Conservation (phyloP, 1,140 invertebrate genomes). For the Leptestheria dahalacensis region DNA sequence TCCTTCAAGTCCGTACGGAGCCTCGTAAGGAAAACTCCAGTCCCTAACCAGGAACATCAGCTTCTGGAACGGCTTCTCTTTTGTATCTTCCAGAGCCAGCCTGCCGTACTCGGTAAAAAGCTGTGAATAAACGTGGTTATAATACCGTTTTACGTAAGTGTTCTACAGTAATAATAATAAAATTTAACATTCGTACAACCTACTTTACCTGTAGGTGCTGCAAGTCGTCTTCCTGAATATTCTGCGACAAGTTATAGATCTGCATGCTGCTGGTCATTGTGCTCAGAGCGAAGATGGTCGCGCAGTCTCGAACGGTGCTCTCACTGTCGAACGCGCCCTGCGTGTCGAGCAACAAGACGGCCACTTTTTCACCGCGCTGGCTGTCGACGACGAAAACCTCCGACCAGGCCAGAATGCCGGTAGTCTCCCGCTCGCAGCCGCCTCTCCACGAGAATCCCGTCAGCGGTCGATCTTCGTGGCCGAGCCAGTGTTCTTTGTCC, state of each 20-base stretch:
- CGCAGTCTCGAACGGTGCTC: slow-evolving; percentile 88
- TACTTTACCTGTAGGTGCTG: slow-evolving; percentile 78
- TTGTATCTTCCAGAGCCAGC: slow-evolving; percentile 77
- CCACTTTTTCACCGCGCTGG: slow-evolving; percentile 41
- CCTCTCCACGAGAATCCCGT: slow-evolving; percentile 36
- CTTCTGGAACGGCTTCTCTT: slow-evolving; percentile 81
- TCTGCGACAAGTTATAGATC: slow-evolving; percentile 88
- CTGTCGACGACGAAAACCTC: slow-evolving; percentile 35
- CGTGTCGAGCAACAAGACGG: slow-evolving; percentile 85
- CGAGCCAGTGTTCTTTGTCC: slow-evolving; percentile 31
- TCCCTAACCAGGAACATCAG: slow-evolving; percentile 91
- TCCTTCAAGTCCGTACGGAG: slow-evolving; percentile 75
- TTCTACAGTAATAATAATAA: neutral
- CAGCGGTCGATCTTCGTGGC: slow-evolving; percentile 29
- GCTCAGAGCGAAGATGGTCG: slow-evolving; percentile 88
- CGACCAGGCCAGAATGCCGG: slow-evolving; percentile 43
- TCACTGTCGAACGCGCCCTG: slow-evolving; percentile 95
- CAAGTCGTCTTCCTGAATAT: slow-evolving; percentile 91
- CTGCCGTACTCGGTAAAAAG: slow-evolving; percentile 94
- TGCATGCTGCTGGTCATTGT: slow-evolving; percentile 93
- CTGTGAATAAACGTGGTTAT: slow-evolving; percentile 30
- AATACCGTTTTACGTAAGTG: slow-evolving; percentile 12
- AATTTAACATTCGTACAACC: no score
- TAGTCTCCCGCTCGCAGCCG: slow-evolving; percentile 40
- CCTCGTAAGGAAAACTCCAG: slow-evolving; percentile 98